Evolutionary conservation across 2,888 invertebrate genomes (phyloP), one percentile per base, ranked within the genome.

Genomic region (Stramonita haemastoma): DNA sequence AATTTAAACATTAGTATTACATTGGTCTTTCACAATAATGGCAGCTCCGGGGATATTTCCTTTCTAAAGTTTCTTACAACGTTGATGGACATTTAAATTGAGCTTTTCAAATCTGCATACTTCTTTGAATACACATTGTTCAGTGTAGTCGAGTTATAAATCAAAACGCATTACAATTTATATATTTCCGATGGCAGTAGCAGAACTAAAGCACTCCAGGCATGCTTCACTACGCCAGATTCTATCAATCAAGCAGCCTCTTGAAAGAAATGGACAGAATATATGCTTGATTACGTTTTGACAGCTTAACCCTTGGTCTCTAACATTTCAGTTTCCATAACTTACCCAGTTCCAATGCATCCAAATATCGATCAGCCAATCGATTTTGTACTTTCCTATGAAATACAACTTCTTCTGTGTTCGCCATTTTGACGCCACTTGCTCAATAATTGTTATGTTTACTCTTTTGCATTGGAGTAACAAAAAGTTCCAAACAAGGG

Each of bases 321-420:
- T 46, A 26, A 66, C 66, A 17, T 19, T 22, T 66, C 66, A 5
- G 19, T 4, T 32, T n/a, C 22, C 70, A 84, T 34, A 60, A 60
- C 46, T 70, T 90, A 94, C 94, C 93, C 87, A 93, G 92, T 86
- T 93, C 93, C 5, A 93, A 84, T 8, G 92, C 92, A 46, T 93
- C 92, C 29, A 94, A 87, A 90, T 92, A 93, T 79, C 91, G 91
- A 66, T 92, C 91, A 73, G 90, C 90, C 15, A 91, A 85, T 36
- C 36, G 86, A 84, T 85, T 81, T 83, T 90, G 90, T 70, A 91
- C 89, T 89, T 84, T 84, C n/a, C 91, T 56, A 8, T 70, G 85
- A 86, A 90, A 88, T 11, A 46, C 34, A 26, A n/a, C 84, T 46
- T 89, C 89, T 32, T 83, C 87, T 34, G 66, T 32, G 22, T 87